These are phyloP conservation scores for Sylvicapra grimmia DNA, from an alignment of 2,113 vertebrate genomes.

Conservation along the genomic window DNA sequence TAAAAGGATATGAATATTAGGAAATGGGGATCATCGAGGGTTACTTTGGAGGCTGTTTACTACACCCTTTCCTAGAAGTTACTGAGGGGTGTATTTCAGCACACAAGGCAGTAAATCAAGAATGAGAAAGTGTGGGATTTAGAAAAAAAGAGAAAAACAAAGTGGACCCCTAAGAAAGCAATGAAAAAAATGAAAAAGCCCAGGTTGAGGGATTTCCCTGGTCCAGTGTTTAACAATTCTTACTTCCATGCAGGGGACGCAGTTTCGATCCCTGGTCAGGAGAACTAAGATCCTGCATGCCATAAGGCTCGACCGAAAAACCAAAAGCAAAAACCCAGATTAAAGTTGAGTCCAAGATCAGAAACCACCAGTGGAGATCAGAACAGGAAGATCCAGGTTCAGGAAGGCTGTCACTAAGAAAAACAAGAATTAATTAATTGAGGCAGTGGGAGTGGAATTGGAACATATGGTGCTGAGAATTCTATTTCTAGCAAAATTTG, in stretches of 20 bases:
- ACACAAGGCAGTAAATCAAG: background rate
- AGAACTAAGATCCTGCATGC: background rate
- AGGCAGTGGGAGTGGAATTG: background rate
- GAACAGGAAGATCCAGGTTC: background rate
- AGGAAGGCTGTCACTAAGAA: background rate
- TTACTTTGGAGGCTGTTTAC: background rate
- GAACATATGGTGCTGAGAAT: background rate
- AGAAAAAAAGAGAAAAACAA: background rate
- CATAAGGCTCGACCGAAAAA: background rate
- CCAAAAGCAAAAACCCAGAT: background rate
- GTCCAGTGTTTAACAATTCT: background rate
- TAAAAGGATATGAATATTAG: background rate
- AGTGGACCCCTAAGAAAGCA: background rate
- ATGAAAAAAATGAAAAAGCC: background rate
- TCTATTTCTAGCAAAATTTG: background rate
- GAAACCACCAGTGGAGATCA: background rate
- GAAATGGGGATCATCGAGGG: background rate
- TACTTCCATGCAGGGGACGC: background rate
- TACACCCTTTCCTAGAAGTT: background rate
- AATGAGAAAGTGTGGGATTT: background rate
- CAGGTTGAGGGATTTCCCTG: background rate
- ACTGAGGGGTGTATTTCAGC: background rate
- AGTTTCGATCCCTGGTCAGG: background rate
- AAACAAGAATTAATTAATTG: background rate
- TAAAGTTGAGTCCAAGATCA: background rate